Conservation (phyloP, 2,888 invertebrate species). For the Calliopum simillimum region DNA sequence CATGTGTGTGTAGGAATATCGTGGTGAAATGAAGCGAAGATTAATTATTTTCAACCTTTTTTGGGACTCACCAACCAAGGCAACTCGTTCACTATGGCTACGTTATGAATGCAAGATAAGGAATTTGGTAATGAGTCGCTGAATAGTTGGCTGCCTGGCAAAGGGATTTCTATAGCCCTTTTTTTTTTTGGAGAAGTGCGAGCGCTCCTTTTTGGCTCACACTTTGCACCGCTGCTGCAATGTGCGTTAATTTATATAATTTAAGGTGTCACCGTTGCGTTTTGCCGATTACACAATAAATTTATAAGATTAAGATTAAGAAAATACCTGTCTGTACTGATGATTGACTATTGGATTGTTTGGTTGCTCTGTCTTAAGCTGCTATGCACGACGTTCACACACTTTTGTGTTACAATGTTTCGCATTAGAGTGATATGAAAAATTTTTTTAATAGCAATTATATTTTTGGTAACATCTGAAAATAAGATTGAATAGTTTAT, state of each 20-base stretch:
- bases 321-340: background rate
- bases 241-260: background rate
- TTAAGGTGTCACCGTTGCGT: slow-evolving; percentile 37
- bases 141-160: background rate
- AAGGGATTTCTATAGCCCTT: background rate
- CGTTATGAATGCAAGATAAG: slow-evolving; percentile 5
- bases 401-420: too few species aligned
- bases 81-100: background rate
- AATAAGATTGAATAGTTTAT: too few species aligned
- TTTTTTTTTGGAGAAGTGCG: too few species aligned
- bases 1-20: background rate
- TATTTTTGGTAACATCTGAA: too few species aligned
- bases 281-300: slow-evolving; percentile 37
- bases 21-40: slow-evolving; percentile 40
- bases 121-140: slow-evolving; percentile 5
- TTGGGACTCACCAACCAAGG: slow-evolving; percentile 22
- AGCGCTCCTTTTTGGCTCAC: too few species aligned
- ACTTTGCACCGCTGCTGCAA: background rate
- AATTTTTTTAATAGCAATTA: too few species aligned
- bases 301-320: slow-evolving; percentile 36
- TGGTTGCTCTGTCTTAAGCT: background rate
- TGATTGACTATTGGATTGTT: background rate
- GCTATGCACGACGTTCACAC: background rate
- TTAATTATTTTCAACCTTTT: slow-evolving; percentile 39
- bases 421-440: too few species aligned